Evolutionary conservation across 2,888 invertebrate genomes (phyloP), one percentile per base, ranked within the genome.

Genomic region (Gisinianus flammeolus): DNA sequence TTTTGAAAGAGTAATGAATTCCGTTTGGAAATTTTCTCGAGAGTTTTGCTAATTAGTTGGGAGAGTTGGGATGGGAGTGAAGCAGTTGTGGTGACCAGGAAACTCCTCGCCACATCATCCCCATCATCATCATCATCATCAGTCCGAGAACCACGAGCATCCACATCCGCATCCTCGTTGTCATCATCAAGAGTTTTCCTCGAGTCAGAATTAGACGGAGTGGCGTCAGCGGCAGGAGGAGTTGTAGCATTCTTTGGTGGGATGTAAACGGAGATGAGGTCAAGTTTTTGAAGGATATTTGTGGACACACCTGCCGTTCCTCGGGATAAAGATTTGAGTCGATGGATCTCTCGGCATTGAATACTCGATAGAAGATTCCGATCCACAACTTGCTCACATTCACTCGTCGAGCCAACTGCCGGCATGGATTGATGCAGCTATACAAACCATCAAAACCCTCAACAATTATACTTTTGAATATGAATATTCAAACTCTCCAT

Each of bases 281-380:
- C 81, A 28, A 85, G 87, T 72, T 88, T 89, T 73, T 92, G 91
- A 2, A 87, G 86, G 0, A 92, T 90, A 5, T 90, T 91, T 4
- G 93, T 93, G 85, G 91, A 90, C 0, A 93, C 93, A 0, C 94
- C 94, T 0, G 92, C 90, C 79, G 90, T 90, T 73, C 90, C 90
- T 78, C 92, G 92, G 0, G 94, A 93, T 85, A 95, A 92, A 0
- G 94, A 93, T 84, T 92, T 91, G 79, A 94, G 90, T 52, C 92
- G 87, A 86, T 94, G 93, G 0, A 90, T 88, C 86, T 95, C 95
- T 44, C 89, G 88, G 85, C 95, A 95, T 28, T 86, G 89, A 1
- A 94, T 91, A 16, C 89, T 88, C 58, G 91, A 91, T 87, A 94
- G 93, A 8, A 94, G 88, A 85, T 91, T 90, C 83, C 93, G 93